A percentile compares a stretch with the other conserved stretches of the same genome.
These are phyloP conservation scores for Typhlomys cinereus DNA, from an alignment of 2,113 vertebrate genomes.

Conservation along the genomic window DNA sequence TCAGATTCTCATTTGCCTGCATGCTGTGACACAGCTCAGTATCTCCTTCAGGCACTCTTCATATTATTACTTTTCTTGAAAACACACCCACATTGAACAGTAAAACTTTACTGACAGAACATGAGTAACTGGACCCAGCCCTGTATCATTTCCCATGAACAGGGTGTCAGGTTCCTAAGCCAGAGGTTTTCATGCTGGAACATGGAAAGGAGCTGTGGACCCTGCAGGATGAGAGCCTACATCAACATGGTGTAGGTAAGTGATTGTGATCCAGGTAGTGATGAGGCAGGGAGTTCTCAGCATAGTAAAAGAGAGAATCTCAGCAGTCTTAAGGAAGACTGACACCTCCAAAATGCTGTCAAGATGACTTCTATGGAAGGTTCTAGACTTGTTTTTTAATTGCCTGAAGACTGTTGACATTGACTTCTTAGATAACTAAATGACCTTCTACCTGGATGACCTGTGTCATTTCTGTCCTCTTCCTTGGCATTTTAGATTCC, in stretches of 20 bases:
- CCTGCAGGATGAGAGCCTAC: neutral
- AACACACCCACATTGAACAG: neutral
- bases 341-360: neutral
- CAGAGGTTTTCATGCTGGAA: conserved; percentile 49
- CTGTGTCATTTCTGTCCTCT: neutral
- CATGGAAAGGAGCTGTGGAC: conserved; percentile 41
- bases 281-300: neutral
- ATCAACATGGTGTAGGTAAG: conserved; percentile 53
- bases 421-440: neutral
- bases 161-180: conserved; percentile 58
- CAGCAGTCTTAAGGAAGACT: neutral
- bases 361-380: neutral
- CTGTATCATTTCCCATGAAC: conserved; percentile 26
- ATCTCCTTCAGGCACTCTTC: neutral
- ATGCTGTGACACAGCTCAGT: neutral
- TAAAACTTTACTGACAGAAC: neutral
- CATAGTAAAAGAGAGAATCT: neutral
- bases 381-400: neutral
- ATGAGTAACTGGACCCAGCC: neutral
- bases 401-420: neutral
- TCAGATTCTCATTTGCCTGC: neutral
- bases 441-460: neutral
- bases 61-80: conserved; percentile 1
- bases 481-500: conserved; percentile 1
- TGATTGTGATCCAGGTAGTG: neutral